Conservation (phyloP, 2,888 invertebrate genomes). For the Patella ulyssiponensis region DNA sequence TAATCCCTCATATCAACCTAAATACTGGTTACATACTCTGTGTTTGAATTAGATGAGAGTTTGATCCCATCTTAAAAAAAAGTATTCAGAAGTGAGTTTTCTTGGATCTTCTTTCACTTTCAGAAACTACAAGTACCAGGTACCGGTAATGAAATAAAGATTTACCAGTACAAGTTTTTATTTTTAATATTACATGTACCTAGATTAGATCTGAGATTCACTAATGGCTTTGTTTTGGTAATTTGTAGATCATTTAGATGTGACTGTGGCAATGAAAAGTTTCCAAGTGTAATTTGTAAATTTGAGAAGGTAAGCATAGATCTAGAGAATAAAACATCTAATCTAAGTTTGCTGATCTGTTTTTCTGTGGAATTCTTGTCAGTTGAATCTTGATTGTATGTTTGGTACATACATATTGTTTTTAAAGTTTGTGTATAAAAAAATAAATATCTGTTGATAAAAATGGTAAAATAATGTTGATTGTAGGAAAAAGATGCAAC, state of each 20-base stretch:
- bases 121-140: too few species aligned
- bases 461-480: slow-evolving; percentile 5
- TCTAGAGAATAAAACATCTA: neutral
- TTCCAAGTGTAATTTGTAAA: slow-evolving; percentile 76
- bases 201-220: too few species aligned
- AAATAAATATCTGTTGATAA: neutral
- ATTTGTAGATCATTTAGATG: slow-evolving; percentile 87
- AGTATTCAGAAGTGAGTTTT: too few species aligned
- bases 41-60: too few species aligned
- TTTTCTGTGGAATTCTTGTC: slow-evolving; percentile 12
- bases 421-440: neutral
- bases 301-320: slow-evolving; percentile 76
- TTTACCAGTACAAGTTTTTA: too few species aligned
- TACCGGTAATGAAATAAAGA: too few species aligned
- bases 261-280: slow-evolving; percentile 87
- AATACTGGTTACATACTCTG: too few species aligned
- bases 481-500: slow-evolving; percentile 76
- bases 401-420: neutral
- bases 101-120: too few species aligned
- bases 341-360: slow-evolving; percentile 10
- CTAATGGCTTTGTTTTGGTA: slow-evolving; percentile 16
- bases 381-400: neutral
- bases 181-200: too few species aligned
- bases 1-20: too few species aligned
- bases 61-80: too few species aligned